Evolutionary conservation across 2,113 vertebrate genomes (phyloP), one percentile per base, ranked within the genome.

Genomic region (Tetrax tetrax): DNA sequence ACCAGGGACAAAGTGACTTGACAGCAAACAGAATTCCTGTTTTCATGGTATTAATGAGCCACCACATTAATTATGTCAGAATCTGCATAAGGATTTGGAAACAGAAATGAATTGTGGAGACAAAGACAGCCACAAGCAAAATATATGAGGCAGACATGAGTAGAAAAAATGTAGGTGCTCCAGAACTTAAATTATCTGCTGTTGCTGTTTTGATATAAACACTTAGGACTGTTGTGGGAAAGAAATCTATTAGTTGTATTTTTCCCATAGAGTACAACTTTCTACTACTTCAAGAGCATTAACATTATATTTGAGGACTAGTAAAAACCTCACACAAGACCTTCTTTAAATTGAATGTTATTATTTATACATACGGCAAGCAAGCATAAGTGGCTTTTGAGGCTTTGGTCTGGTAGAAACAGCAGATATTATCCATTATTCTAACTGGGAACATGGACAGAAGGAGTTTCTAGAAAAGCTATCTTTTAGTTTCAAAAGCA

Each of bases 301-400:
- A 87, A 38, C 35, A 31, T 35, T 93, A 14, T 69, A 76, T 74
- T 95, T 92, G 79, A 28, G 74, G 70, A 74, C 45, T 54, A 38
- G 66, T 23, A 90, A 83, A 93, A 93, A 80, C 23, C 54, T 85
- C 83, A 69, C 59, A 54, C 7, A 85, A 17, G 82, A 29, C 59
- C 28, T 86, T 68, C 33, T 83, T 92, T 92, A 90, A 74, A 83
- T 53, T 74, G 59, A 50, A 6, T 74, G 28, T 28, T 95, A 72
- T 93, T 92, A 95, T 95, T 96, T 95, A 93, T 92, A 86, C 63
- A 93, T 90, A 83, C 53, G 92, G 31, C 63, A 93, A 86, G 50
- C 45, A 95, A 83, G 27, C 16, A 4, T 61, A 96, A 94, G 48
- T 82, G 53, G 43, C 19, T 94, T 95, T 90, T 86, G 59, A 92